These are phyloP conservation scores for Troilus luridus DNA, from an alignment of 2,888 invertebrate genomes.

Conservation along the genomic window DNA sequence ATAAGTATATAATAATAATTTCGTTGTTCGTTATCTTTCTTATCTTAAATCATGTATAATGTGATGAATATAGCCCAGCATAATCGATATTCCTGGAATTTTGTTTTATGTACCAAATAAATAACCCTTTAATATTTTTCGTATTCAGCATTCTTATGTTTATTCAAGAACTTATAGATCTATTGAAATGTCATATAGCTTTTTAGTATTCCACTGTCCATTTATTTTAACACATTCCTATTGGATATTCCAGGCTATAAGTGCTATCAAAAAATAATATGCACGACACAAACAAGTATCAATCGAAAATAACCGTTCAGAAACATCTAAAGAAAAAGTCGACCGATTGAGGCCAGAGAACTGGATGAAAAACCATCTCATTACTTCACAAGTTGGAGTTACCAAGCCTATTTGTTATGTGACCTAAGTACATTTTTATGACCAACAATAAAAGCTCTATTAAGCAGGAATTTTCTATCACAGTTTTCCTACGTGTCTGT, in stretches of 20 bases:
- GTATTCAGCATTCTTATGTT: too few species aligned
- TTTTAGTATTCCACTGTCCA: neutral
- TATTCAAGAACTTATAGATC: neutral
- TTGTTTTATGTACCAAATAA: too few species aligned
- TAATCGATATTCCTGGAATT: too few species aligned
- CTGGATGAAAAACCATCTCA: neutral
- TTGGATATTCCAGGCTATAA: neutral
- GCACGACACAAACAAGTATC: neutral
- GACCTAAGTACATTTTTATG: neutral
- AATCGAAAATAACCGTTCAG: neutral
- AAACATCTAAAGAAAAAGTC: neutral
- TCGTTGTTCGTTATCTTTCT: too few species aligned
- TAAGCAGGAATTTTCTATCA: neutral
- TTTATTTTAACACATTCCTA: neutral
- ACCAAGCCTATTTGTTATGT: neutral
- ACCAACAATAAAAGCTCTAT: neutral
- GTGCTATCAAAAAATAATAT: neutral
- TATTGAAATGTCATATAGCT: neutral
- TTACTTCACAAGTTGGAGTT: neutral
- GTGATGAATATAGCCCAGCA: too few species aligned
- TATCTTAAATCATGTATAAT: too few species aligned
- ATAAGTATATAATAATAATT: too few species aligned
- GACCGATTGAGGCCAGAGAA: neutral
- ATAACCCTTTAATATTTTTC: too few species aligned
- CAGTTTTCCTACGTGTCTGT: neutral